Conservation (phyloP, 2,113 vertebrate genomes). For the Phasianus colchicus region DNA sequence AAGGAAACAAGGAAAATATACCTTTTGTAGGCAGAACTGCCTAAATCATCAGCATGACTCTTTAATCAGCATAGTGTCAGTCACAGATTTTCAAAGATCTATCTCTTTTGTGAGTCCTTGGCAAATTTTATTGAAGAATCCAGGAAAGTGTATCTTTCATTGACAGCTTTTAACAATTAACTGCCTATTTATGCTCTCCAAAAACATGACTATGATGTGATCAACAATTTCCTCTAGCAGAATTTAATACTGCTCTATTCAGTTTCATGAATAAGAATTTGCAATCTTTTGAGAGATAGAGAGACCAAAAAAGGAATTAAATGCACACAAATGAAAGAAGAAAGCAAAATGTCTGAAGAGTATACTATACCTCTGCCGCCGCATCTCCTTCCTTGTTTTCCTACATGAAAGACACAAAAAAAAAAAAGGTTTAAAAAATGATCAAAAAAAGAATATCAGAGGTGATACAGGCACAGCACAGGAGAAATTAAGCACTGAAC, state of each 20-base stretch:
- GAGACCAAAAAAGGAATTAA: background rate
- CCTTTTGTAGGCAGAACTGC: background rate
- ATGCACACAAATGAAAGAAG: background rate
- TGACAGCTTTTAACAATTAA: background rate
- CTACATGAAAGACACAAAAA: constrained; percentile 5
- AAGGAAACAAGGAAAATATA: background rate
- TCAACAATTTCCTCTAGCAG: background rate
- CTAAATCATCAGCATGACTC: background rate
- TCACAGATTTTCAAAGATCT: background rate
- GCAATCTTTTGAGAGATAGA: background rate
- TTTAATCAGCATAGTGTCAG: background rate
- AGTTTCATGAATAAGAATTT: background rate
- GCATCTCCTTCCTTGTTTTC: constrained; percentile 41
- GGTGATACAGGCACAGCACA: background rate
- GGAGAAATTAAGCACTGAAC: background rate
- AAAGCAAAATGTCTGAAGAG: background rate
- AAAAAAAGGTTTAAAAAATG: background rate
- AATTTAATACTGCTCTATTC: background rate
- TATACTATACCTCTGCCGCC: constrained; percentile 51
- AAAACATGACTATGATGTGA: background rate
- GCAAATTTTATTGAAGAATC: background rate
- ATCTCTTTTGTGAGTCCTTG: background rate
- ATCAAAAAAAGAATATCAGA: background rate
- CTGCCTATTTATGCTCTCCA: background rate
- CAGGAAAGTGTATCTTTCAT: background rate